Conservation (phyloP, 2,888 invertebrate genomes). For the Philopedon plagiatum region DNA sequence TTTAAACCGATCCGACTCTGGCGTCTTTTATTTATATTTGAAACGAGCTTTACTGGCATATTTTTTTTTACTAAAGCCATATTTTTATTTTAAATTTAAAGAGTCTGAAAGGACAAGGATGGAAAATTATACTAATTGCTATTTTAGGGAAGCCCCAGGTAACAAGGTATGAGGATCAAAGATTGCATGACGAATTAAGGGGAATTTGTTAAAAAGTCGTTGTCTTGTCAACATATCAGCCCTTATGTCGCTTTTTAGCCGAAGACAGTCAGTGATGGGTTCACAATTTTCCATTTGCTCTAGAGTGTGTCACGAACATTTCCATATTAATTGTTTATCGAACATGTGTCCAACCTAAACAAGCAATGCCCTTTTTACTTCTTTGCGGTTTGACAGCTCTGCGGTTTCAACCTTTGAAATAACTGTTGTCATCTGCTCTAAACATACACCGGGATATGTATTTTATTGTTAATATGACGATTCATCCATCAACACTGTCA, state of each 20-base stretch:
- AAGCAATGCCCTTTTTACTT: slow-evolving; percentile 61
- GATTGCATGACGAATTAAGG: slow-evolving; percentile 49
- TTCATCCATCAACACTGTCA: slow-evolving; percentile 15
- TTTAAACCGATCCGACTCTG: too few relatives aligned
- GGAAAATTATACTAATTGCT: background rate
- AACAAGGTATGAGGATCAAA: slow-evolving; percentile 8
- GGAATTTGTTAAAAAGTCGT: slow-evolving; percentile 53
- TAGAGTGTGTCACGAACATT: slow-evolving; percentile 64
- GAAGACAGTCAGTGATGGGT: slow-evolving; percentile 42
- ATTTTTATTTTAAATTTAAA: too few relatives aligned
- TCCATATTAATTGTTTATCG: slow-evolving; percentile 64
- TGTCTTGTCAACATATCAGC: slow-evolving; percentile 68
- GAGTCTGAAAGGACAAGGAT: too few relatives aligned
- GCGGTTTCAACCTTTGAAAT: slow-evolving; percentile 55
- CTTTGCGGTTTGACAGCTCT: slow-evolving; percentile 65
- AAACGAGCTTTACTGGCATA: too few relatives aligned
- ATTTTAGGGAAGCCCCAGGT: slow-evolving; percentile 6
- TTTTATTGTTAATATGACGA: slow-evolving; percentile 30
- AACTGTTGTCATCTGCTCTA: slow-evolving; percentile 64
- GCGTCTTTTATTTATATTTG: too few relatives aligned
- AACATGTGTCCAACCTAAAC: slow-evolving; percentile 65
- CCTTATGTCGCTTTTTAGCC: slow-evolving; percentile 63
- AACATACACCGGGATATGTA: slow-evolving; percentile 28
- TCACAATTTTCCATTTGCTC: slow-evolving; percentile 41
- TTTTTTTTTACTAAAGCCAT: too few relatives aligned